Base-by-base conservation (phyloP, 2,797 vertebrate genomes). In the Sebastes alutus region DNA sequence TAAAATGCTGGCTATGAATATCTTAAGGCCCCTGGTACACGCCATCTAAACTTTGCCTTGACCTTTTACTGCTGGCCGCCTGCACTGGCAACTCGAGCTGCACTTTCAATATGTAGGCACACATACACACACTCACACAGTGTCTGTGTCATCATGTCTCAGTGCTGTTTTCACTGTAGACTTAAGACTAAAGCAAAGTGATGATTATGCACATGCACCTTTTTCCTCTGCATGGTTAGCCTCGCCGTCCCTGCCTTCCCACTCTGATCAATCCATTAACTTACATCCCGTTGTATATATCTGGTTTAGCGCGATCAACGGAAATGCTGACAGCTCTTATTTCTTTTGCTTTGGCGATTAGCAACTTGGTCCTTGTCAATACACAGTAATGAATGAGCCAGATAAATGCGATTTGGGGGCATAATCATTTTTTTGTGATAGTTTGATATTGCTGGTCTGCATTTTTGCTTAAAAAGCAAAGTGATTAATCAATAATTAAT, bases 401-500 rank as follows among this genome's bases (percentile, higher is more conserved):
- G 92, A 93, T 93, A 91, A 94, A 95, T 91, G 83, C 87, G 93
- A 95, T 96, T 95, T 93, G 93, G 92, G 94, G 93, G 93, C 93
- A 94, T 95, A 96, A 95, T 95, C 89, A 93, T 95, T 95, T 94
- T 94, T 94, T 91, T 92, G 90, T 93, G 89, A 93, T 95, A 94
- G 92, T 95, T 93, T 95, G 92, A 95, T 96, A 96, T 96, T 96
- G 95, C 95, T 93, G 82, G 89, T 95, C 94, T 95, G 96, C 96
- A 95, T 96, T 96, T 96, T 96, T 96, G 93, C 93, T 96, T 96
- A 95, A 95, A 96, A 95, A 90, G 95, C 85, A 93, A 93, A 96
- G 95, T 92, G 94, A 96, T 96, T 95, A 96, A 96, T 96, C 96
- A 96, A 96, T 96, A 96, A 96, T 96, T 96, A 96, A 96, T 96